phyloP scores from a whole-genome alignment of 2,888 invertebrate species.

The Brachynemurus nebulosus region DNA sequence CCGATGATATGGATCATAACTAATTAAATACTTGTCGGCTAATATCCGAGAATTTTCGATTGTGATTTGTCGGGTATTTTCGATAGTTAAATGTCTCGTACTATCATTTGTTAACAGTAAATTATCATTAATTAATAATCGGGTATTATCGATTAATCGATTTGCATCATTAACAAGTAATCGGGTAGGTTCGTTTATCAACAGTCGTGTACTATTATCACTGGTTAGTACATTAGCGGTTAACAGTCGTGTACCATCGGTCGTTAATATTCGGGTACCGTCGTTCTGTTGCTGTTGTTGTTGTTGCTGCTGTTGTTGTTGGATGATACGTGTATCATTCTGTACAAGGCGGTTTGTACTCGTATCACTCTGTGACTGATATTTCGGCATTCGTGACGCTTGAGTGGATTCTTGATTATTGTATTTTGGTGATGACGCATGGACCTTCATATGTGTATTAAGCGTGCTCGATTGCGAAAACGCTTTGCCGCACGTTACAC shows the following conservation, averaged over 20 bases:
- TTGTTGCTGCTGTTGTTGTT: constrained; percentile 21
- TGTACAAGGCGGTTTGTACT: too few relatives aligned
- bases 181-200: constrained; percentile 18
- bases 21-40: constrained; percentile 31
- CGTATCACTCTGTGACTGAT: too few relatives aligned
- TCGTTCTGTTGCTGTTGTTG: constrained; percentile 15
- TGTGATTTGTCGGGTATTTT: constrained; percentile 21
- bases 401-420: too few relatives aligned
- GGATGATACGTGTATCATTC: too few relatives aligned
- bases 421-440: constrained; percentile 27
- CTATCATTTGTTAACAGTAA: constrained; percentile 25
- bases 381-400: too few relatives aligned
- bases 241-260: constrained; percentile 25
- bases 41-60: constrained; percentile 26
- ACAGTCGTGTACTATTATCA: constrained; percentile 24
- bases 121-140: constrained; percentile 22
- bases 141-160: constrained; percentile 24
- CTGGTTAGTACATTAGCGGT: constrained; percentile 25
- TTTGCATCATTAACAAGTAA: constrained; percentile 20
- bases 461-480: constrained; percentile 33
- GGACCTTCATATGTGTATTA: constrained; percentile 34
- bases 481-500: constrained; percentile 32
- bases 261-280: too few relatives aligned
- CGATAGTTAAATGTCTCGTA: constrained; percentile 22
- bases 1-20: constrained; percentile 32